Evolutionary conservation across 2,888 invertebrate species (phyloP).

Genomic region (Metopia argyrocephala): DNA sequence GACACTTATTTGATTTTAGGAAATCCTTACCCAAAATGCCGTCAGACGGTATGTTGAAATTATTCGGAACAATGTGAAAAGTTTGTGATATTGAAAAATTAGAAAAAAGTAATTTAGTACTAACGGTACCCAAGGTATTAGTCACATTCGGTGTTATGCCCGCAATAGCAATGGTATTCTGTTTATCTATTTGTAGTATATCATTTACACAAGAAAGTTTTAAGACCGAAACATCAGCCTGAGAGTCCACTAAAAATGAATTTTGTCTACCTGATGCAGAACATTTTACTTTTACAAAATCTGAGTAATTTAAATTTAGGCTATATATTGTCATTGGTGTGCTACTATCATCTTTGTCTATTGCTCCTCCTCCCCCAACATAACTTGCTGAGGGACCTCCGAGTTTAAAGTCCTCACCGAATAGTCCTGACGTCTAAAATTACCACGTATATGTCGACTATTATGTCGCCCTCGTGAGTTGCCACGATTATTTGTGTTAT

Average conservation of each 20-base stretch:
- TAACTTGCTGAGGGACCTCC: slow-evolving; percentile 5
- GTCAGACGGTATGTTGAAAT: slow-evolving; percentile 1
- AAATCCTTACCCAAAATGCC: slow-evolving; percentile 14
- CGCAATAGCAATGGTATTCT: slow-evolving; percentile 4
- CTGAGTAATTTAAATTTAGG: slow-evolving; percentile 6
- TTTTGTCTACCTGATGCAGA: not conserved
- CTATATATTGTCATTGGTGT: not conserved
- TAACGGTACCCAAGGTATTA: not conserved
- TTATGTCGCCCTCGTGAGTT: too few species aligned
- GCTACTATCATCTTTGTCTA: not conserved
- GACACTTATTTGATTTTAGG: slow-evolving; percentile 17
- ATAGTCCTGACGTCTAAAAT: not conserved
- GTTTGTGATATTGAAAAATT: not conserved
- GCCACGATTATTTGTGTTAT: not conserved
- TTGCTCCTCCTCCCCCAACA: slow-evolving; percentile 12
- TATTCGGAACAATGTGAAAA: slow-evolving; percentile 15
- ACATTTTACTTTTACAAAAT: slow-evolving; percentile 5
- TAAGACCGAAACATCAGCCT: slow-evolving; percentile 24
- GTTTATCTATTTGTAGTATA: not conserved
- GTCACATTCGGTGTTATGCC: slow-evolving; percentile 22
- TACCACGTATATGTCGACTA: not conserved
- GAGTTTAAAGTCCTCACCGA: not conserved
- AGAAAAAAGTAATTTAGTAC: not conserved
- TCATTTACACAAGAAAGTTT: slow-evolving; percentile 23
- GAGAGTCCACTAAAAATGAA: slow-evolving; percentile 21